These are phyloP conservation scores for Bufo bufo DNA, from an alignment of 2,113 vertebrate genomes.

Conservation along the genomic window DNA sequence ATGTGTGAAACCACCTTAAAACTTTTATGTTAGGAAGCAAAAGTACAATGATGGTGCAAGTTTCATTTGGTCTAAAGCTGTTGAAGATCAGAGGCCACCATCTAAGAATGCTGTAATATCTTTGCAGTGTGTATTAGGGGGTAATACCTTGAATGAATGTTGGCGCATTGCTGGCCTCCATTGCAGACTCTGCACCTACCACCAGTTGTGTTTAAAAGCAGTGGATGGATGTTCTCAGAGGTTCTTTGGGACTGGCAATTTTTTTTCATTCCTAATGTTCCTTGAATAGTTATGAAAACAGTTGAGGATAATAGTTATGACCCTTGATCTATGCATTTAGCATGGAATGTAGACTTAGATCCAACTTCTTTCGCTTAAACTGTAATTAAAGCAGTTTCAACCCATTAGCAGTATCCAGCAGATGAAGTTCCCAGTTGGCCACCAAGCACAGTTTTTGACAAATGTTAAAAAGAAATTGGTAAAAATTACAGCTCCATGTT, in stretches of 20 bases:
- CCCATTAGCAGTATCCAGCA: background rate
- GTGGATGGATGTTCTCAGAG: background rate
- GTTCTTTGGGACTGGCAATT: background rate
- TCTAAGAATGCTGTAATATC: background rate
- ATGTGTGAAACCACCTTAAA: too few species aligned
- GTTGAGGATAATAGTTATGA: background rate
- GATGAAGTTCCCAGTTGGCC: background rate
- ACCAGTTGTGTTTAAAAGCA: background rate
- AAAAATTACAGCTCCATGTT: background rate
- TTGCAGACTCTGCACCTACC: background rate
- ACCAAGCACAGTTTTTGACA: background rate
- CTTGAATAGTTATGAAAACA: background rate
- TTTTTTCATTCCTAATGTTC: background rate
- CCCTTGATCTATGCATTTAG: background rate
- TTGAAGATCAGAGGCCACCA: background rate
- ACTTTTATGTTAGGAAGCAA: too few species aligned
- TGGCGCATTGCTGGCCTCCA: too few species aligned
- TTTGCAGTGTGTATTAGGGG: background rate
- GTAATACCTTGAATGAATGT: too few species aligned
- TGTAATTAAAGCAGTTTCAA: background rate
- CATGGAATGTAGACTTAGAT: background rate
- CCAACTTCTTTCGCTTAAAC: background rate
- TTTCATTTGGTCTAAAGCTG: background rate
- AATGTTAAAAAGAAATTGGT: background rate
- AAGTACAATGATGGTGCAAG: too few species aligned